Evolutionary conservation across 1,140 invertebrate species (phyloP).

Genomic region (Drosophila tristis): DNA sequence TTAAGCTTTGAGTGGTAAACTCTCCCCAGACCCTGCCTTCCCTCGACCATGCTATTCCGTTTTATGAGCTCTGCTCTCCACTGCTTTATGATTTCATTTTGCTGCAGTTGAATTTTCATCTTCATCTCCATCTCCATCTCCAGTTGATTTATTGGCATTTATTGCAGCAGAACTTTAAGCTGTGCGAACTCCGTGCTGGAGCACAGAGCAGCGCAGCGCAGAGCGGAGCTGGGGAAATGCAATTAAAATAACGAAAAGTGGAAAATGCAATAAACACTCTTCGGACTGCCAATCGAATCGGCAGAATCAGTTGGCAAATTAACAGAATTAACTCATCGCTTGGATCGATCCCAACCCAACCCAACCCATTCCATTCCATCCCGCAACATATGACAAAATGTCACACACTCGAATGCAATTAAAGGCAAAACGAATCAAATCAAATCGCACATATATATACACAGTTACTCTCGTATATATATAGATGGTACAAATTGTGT

Average conservation of each 20-base stretch:
- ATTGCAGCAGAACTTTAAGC: conserved; percentile 24
- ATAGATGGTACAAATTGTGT: background rate
- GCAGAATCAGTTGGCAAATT: conserved; percentile 44
- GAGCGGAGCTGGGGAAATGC: conserved; percentile 48
- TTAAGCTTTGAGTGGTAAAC: too few species aligned
- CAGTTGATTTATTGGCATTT: conserved; percentile 42
- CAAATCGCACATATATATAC: conserved; percentile 3
- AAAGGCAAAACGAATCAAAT: conserved; percentile 42
- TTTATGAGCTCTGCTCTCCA: background rate
- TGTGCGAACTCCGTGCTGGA: conserved; percentile 1
- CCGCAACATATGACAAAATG: conserved; percentile 14
- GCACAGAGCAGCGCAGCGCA: background rate
- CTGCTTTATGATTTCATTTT: conserved; percentile 13
- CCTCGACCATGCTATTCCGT: too few species aligned
- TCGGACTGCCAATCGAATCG: conserved; percentile 55
- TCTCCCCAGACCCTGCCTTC: too few species aligned
- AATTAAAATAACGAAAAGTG: conserved; percentile 64
- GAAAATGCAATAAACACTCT: conserved; percentile 68
- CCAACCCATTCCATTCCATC: background rate
- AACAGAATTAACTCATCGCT: conserved; percentile 49
- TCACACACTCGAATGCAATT: conserved; percentile 50
- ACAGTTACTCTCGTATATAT: background rate
- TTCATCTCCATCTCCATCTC: conserved; percentile 24
- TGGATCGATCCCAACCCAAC: background rate
- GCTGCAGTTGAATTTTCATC: background rate